Evolutionary conservation across 2,113 vertebrate species (phyloP), one percentile per base, ranked within the genome.

Genomic region (Scomber colias): DNA sequence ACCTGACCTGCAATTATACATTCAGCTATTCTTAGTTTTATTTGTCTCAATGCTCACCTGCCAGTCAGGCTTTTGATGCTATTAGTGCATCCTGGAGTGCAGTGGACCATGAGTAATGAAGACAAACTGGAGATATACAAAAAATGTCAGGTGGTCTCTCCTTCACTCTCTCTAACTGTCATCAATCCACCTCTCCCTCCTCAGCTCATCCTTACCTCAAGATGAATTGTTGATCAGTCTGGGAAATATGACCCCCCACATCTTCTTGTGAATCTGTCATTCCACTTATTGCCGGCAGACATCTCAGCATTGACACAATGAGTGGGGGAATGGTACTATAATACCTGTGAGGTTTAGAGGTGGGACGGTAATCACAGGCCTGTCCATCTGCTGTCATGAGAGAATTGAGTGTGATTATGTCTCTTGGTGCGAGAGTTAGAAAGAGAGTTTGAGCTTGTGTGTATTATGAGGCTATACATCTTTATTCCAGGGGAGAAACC

Each of bases 321-420:
- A 85, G 73, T 10, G 2, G 44, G 59, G 73, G 60, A 76, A 86
- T 64, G 71, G 53, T 35, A 49, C 66, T 49, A 27, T 88, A 56
- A 84, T 63, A 84, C 73, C 84, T 69, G 57, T 11, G 57, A 72
- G 78, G 82, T 79, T 83, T 71, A 53, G 67, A 67, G 76, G 75
- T 75, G 50, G 73, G 68, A 62, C 8, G 19, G 79, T 86, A 85
- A 90, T 90, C 87, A 92, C 35, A 70, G 40, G 83, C n/a, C 84
- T 83, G 90, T 90, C 87, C 59, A 62, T 86, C 77, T 64, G 46
- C 82, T 81, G 84, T 83, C 84, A 81, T 11, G 6, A 40, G 35
- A 80, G 49, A 67, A 73, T 27, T 76, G 60, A 79, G 46, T 57
- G 31, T 44, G 60, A 83, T 57, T 71, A 46, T 70, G 65, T 63